Evolutionary conservation across 1,140 invertebrate species (phyloP).

Genomic region (Dinoponera quadriceps): DNA sequence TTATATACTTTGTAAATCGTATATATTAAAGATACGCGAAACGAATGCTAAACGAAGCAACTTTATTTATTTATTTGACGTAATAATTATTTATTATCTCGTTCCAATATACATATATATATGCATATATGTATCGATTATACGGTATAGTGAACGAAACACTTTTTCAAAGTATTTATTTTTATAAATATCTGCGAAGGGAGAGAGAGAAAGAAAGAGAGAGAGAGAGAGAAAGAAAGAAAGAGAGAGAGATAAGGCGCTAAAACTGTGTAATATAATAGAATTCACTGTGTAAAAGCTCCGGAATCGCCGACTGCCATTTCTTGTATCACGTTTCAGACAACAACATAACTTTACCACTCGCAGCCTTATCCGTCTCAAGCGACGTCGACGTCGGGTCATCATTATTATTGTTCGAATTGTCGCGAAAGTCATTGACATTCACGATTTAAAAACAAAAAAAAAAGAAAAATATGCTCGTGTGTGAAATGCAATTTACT

Average conservation of each 20-base stretch:
- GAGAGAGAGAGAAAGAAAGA: no score
- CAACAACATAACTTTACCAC: conserved; percentile 63
- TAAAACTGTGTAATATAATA: conserved; percentile 73
- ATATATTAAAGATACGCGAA: conserved; percentile 82
- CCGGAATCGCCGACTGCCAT: conserved; percentile 74
- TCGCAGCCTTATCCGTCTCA: conserved; percentile 73
- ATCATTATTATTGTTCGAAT: conserved; percentile 55
- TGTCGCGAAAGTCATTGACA: conserved; percentile 23
- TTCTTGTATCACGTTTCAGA: conserved; percentile 75
- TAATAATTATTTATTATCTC: conserved; percentile 83
- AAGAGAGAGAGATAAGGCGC: conserved; percentile 63
- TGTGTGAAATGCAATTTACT: conserved; percentile 77
- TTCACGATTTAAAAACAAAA: conserved; percentile 39
- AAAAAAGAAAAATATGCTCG: conserved; percentile 65
- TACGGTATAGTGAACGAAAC: conserved; percentile 78
- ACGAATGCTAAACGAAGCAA: conserved; percentile 81
- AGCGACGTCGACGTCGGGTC: conserved; percentile 69
- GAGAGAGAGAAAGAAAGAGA: conserved; percentile 33
- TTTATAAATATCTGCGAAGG: conserved; percentile 83
- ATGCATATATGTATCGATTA: conserved; percentile 63
- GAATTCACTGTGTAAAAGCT: conserved; percentile 65
- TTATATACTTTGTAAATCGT: conserved; percentile 82
- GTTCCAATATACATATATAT: conserved; percentile 71
- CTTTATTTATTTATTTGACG: conserved; percentile 86
- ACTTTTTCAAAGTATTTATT: conserved; percentile 85